A percentile compares a stretch with the other conserved stretches of the same genome.
phyloP scores from a whole-genome alignment of 2,888 invertebrate species.

The Acanthosepion pharaonis region DNA sequence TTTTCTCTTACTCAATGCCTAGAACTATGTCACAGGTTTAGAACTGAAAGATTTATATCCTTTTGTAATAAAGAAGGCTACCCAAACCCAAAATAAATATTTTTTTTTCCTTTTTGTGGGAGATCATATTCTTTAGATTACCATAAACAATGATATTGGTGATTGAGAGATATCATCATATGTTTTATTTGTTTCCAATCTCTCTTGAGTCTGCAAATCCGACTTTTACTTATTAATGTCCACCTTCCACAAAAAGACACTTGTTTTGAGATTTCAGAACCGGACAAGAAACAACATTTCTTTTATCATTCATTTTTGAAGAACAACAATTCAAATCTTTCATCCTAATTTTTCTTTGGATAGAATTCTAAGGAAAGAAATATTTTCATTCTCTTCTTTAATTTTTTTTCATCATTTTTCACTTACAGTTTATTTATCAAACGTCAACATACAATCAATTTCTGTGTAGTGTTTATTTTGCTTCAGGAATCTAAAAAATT shows the following conservation, averaged over 20 bases:
- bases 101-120: not conserved
- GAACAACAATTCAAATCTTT: not conserved
- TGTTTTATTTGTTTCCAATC: not conserved
- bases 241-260: not conserved
- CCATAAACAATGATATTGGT: slow-evolving; percentile 4
- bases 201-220: not conserved
- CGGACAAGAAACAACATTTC: not conserved
- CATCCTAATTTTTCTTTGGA: not conserved
- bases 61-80: not conserved
- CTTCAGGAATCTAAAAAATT: not conserved
- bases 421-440: not conserved
- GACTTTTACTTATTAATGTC: not conserved
- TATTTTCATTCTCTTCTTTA: not conserved
- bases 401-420: not conserved
- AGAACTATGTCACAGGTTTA: not conserved
- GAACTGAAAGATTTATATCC: not conserved
- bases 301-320: not conserved
- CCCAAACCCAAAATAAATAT: not conserved
- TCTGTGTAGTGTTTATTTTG: not conserved
- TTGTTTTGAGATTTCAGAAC: not conserved
- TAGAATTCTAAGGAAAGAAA: not conserved
- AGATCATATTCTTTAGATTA: not conserved
- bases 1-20: not conserved
- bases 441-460: not conserved
- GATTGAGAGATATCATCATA: not conserved